phyloP scores from a whole-genome alignment of 2,113 vertebrate species.

The Otolemur garnettii region DNA sequence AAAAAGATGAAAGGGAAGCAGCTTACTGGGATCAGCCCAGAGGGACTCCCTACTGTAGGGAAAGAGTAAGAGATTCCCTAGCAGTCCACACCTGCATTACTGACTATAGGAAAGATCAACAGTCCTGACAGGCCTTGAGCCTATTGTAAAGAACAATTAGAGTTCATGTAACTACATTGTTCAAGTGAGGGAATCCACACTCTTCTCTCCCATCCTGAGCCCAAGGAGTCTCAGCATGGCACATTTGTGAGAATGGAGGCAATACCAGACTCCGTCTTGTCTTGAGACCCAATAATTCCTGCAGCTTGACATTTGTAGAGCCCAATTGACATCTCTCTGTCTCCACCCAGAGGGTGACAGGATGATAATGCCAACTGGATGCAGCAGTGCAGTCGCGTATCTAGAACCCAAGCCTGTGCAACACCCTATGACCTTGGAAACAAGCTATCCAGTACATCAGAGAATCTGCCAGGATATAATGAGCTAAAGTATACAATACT shows the following conservation, averaged over 20 bases:
- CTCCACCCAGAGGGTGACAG: background rate
- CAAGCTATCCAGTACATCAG: background rate
- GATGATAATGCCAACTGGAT: background rate
- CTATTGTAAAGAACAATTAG: background rate
- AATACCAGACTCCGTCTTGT: background rate
- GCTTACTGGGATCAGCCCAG: background rate
- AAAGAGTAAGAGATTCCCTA: background rate
- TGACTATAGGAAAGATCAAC: background rate
- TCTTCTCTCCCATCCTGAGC: background rate
- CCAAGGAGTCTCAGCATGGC: background rate
- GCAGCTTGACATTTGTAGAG: background rate
- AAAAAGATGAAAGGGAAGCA: background rate
- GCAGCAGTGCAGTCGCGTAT: background rate
- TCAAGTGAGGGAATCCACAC: background rate
- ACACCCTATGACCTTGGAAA: background rate
- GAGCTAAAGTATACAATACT: background rate
- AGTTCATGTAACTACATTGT: background rate
- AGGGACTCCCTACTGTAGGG: background rate
- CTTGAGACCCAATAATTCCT: background rate
- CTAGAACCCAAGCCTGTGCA: background rate
- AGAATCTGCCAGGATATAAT: background rate
- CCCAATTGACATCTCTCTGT: background rate
- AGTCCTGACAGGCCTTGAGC: background rate
- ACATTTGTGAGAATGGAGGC: background rate
- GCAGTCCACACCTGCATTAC: background rate